Evolutionary conservation across 1,140 invertebrate species (phyloP).

Genomic region (Aplysia californica): DNA sequence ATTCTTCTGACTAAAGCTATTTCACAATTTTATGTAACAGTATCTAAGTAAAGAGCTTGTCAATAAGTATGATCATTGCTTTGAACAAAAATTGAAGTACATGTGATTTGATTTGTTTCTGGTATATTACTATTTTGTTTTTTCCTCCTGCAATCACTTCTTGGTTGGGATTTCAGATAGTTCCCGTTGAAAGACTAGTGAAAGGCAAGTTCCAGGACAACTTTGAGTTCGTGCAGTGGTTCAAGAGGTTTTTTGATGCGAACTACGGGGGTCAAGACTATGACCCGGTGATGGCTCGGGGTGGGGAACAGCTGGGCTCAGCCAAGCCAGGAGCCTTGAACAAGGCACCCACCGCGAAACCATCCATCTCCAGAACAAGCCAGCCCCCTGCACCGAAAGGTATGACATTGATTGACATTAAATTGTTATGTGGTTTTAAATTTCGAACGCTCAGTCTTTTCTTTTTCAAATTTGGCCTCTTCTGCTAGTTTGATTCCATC

Average conservation of each 20-base stretch:
- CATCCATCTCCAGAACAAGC: constrained; percentile 14
- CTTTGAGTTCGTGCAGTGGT: constrained; percentile 99
- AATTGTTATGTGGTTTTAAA: neutral
- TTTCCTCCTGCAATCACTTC: too few species aligned
- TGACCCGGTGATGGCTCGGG: constrained; percentile 88
- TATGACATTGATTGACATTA: neutral
- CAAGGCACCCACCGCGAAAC: constrained; percentile 52
- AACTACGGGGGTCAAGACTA: constrained; percentile 95
- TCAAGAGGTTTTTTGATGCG: constrained; percentile 99
- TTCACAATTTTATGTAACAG: too few species aligned
- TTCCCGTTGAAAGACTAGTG: constrained; percentile 96
- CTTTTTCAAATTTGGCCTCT: too few species aligned
- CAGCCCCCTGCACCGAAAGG: constrained; percentile 12
- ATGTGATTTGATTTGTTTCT: too few species aligned
- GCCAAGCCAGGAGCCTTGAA: constrained; percentile 61
- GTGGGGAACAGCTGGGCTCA: constrained; percentile 76
- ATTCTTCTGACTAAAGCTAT: too few species aligned
- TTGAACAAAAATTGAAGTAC: too few species aligned
- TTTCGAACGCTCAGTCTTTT: too few species aligned
- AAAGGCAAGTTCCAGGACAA: constrained; percentile 97
- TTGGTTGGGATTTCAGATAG: too few species aligned
- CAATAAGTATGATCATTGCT: too few species aligned
- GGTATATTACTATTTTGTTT: too few species aligned
- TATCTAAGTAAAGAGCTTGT: too few species aligned
- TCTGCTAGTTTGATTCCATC: too few species aligned